Percentiles rank a stretch among this genome's conserved stretches.
Conservation (phyloP, 2,797 vertebrate species). For the Pelochelys cantorii region DNA sequence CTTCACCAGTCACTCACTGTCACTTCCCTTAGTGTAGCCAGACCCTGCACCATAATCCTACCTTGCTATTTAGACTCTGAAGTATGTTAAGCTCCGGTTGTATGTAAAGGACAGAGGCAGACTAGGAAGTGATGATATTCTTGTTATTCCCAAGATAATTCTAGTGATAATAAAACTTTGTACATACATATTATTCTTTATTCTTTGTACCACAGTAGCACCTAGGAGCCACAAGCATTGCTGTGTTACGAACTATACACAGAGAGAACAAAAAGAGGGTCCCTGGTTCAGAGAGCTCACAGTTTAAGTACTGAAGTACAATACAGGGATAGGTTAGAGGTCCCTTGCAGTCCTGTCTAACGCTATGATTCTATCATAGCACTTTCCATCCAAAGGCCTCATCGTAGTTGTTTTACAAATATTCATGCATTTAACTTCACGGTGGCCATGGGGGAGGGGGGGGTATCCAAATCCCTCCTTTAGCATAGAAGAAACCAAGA, state of each 20-base stretch:
- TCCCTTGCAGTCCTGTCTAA: neutral
- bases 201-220: neutral
- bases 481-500: neutral
- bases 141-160: neutral
- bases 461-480: neutral
- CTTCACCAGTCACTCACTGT: neutral
- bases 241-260: neutral
- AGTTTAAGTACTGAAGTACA: neutral
- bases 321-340: neutral
- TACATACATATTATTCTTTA: neutral
- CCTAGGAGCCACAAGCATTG: neutral
- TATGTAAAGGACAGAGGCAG: neutral
- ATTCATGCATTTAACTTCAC: neutral
- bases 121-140: neutral
- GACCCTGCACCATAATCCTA: neutral
- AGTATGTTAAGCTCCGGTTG: neutral
- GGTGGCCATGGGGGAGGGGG: neutral
- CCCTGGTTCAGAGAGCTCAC: neutral
- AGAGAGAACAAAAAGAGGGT: neutral
- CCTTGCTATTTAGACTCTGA: neutral
- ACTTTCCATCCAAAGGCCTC: slow-evolving; percentile 8
- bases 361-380: neutral
- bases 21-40: neutral
- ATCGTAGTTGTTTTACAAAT: neutral
- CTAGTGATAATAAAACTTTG: neutral